These are phyloP conservation scores for Polypterus bichir DNA, from an alignment of 2,113 vertebrate species.

Conservation along the genomic window DNA sequence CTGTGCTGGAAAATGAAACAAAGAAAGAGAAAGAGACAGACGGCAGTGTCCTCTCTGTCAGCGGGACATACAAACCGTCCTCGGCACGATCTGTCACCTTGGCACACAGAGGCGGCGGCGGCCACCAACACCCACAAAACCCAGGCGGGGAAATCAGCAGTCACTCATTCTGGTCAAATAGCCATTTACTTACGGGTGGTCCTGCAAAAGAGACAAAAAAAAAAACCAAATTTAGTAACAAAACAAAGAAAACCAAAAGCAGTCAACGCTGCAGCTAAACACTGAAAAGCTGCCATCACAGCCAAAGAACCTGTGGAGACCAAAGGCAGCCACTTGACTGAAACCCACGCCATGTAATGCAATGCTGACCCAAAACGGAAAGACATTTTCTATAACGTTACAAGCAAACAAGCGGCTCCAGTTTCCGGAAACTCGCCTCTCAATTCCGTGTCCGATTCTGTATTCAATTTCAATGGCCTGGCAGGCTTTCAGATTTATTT, in stretches of 20 bases:
- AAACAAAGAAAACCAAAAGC: conserved; percentile 4
- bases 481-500: conserved; percentile 19
- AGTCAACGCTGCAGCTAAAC: background rate
- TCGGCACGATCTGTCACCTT: too few species aligned
- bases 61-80: too few species aligned
- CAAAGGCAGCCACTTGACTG: background rate
- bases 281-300: background rate
- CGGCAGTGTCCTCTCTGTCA: too few species aligned
- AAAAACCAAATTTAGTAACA: conserved; percentile 9
- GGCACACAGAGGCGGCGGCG: too few species aligned
- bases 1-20: too few species aligned
- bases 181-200: conserved; percentile 86
- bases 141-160: too few species aligned
- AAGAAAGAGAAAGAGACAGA: too few species aligned
- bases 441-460: background rate
- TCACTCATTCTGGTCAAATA: too few species aligned
- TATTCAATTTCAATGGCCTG: conserved; percentile 21
- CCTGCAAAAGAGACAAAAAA: conserved; percentile 47
- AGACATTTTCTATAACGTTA: background rate
- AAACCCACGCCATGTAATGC: conserved; percentile 15
- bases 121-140: too few species aligned
- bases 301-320: background rate
- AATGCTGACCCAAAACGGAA: conserved; percentile 17
- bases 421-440: conserved; percentile 17
- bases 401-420: conserved; percentile 7